phyloP scores from a whole-genome alignment of 1,140 invertebrate species.

The Bombus huntii region DNA sequence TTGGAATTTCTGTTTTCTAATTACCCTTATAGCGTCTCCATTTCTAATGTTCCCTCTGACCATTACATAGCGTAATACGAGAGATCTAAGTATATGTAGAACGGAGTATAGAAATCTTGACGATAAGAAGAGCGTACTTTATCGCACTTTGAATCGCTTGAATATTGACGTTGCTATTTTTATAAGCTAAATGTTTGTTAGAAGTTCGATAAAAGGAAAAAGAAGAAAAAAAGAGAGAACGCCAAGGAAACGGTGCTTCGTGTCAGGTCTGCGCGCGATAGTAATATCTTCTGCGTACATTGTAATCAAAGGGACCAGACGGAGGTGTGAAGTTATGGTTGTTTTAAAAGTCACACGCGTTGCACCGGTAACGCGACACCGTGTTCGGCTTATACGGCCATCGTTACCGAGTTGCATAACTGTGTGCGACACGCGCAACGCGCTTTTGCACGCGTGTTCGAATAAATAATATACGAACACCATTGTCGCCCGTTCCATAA shows the following conservation, averaged over 20 bases:
- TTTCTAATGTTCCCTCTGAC: too few species aligned
- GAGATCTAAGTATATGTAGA: too few species aligned
- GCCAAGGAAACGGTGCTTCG: too few species aligned
- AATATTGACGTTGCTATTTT: background rate
- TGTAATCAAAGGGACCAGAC: constrained; percentile 21
- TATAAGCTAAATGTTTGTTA: background rate
- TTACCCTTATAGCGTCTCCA: background rate
- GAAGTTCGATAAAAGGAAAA: background rate
- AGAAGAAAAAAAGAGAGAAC: background rate
- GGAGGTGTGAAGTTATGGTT: constrained; percentile 36
- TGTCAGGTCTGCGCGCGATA: background rate
- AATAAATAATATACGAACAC: constrained; percentile 50
- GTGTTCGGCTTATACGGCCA: constrained; percentile 59
- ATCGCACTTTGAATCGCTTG: background rate
- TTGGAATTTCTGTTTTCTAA: background rate
- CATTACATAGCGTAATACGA: too few species aligned
- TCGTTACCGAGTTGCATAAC: constrained; percentile 66
- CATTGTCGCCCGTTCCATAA: constrained; percentile 9
- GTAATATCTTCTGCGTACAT: constrained; percentile 18
- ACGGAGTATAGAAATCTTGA: too few species aligned
- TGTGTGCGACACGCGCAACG: constrained; percentile 41
- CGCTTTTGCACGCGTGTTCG: constrained; percentile 31
- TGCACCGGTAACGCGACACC: constrained; percentile 64
- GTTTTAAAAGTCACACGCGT: constrained; percentile 62
- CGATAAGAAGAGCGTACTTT: too few species aligned